Evolutionary conservation across 2,888 invertebrate species (phyloP).

Genomic region (Lumbricus terrestris): DNA sequence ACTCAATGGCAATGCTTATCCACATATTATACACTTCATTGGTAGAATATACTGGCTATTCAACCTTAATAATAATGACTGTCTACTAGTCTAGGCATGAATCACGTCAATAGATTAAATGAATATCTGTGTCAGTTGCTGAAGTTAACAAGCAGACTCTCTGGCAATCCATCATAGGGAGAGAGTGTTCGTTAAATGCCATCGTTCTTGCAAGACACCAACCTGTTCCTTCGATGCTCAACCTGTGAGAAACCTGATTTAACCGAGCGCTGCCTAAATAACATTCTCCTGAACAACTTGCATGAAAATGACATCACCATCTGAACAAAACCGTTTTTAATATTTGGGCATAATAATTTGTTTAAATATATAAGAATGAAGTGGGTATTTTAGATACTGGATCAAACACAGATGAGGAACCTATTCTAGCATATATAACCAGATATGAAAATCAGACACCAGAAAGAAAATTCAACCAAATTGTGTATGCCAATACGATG

Average conservation of each 20-base stretch:
- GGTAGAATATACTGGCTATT: no score
- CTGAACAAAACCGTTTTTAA: neutral
- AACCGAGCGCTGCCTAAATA: neutral
- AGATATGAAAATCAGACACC: neutral
- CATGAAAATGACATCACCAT: neutral
- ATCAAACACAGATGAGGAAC: neutral
- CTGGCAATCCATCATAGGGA: neutral
- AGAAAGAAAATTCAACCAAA: neutral
- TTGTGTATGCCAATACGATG: neutral
- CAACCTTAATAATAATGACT: no score
- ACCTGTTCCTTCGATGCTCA: neutral
- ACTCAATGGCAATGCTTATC: no score
- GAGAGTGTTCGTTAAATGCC: neutral
- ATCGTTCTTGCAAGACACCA: neutral
- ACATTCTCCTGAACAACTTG: neutral
- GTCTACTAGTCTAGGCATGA: no score
- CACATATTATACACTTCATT: no score
- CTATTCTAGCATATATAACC: no score
- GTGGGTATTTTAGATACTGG: no score
- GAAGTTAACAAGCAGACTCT: neutral
- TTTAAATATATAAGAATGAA: neutral
- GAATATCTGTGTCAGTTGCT: no score
- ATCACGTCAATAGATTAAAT: no score
- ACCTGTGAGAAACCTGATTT: neutral
- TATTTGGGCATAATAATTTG: neutral